Conservation (phyloP, 2,113 vertebrate species). For the Podarcis muralis region DNA sequence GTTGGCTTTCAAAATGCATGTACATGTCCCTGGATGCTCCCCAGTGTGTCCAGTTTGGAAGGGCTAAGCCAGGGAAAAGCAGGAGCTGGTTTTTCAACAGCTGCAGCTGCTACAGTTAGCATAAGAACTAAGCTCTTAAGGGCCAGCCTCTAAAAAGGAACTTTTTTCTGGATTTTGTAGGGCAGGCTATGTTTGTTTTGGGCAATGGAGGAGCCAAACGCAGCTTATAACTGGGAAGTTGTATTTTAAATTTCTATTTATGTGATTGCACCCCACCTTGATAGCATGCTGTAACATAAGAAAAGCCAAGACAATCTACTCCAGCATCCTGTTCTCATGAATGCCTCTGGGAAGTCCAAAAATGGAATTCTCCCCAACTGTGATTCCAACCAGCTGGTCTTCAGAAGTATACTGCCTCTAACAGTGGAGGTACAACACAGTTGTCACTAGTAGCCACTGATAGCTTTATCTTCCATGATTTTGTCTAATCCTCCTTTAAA, state of each 20-base stretch:
- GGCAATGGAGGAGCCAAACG: constrained; percentile 28
- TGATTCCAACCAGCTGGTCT: too few species aligned
- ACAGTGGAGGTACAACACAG: too few species aligned
- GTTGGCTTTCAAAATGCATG: constrained; percentile 39
- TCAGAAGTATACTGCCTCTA: too few species aligned
- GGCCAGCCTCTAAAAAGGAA: constrained; percentile 46
- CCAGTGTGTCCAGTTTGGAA: constrained; percentile 57
- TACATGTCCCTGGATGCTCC: constrained; percentile 57
- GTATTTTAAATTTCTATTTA: neutral
- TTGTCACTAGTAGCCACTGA: too few species aligned
- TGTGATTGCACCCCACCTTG: too few species aligned
- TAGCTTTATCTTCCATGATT: too few species aligned
- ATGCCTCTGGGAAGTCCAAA: too few species aligned
- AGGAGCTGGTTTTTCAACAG: constrained; percentile 61
- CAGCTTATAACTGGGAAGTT: neutral
- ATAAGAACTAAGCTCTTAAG: constrained; percentile 25
- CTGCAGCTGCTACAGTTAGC: constrained; percentile 33
- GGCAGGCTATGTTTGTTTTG: constrained; percentile 16
- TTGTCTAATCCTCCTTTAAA: too few species aligned
- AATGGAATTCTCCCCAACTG: too few species aligned
- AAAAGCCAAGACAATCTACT: too few species aligned
- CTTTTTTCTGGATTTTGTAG: constrained; percentile 23
- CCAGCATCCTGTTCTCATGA: too few species aligned
- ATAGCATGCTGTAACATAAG: too few species aligned
- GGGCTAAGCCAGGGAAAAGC: constrained; percentile 50